These are phyloP conservation scores for Sebastes flavidus DNA, from an alignment of 2,797 vertebrate genomes.

Conservation along the genomic window DNA sequence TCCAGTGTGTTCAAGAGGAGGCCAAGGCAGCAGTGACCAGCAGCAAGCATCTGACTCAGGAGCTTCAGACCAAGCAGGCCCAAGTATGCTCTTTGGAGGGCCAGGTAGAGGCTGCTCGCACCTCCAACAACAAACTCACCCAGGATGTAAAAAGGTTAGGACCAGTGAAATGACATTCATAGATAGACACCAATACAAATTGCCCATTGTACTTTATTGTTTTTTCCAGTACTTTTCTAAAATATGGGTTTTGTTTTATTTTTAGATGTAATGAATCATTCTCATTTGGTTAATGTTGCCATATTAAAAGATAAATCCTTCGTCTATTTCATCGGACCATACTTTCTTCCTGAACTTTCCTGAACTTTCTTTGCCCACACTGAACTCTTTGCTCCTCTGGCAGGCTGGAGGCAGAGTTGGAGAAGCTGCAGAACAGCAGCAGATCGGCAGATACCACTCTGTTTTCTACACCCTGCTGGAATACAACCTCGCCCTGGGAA, in stretches of 20 bases:
- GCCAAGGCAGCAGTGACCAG: constrained; percentile 47
- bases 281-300: not conserved
- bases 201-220: not conserved
- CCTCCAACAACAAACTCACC: constrained; percentile 69
- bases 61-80: constrained; percentile 82
- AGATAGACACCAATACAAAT: not conserved
- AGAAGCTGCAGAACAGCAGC: constrained; percentile 82
- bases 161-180: not conserved
- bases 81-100: constrained; percentile 84
- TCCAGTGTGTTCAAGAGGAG: constrained; percentile 73
- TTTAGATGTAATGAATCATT: not conserved
- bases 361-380: not conserved
- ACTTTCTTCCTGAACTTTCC: not conserved
- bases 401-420: constrained; percentile 84
- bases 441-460: constrained; percentile 68
- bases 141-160: constrained; percentile 82
- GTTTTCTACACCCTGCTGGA: constrained; percentile 85
- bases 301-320: not conserved
- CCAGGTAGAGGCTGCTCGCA: constrained; percentile 77
- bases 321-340: not conserved
- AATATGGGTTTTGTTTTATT: not conserved
- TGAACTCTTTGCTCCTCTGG: not conserved
- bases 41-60: constrained; percentile 77
- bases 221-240: not conserved
- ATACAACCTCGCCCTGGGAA: constrained; percentile 75